A percentile compares a stretch with the other conserved stretches of the same genome.
phyloP scores from a whole-genome alignment of 1,140 invertebrate genomes.

The Neodiprion lecontei region DNA sequence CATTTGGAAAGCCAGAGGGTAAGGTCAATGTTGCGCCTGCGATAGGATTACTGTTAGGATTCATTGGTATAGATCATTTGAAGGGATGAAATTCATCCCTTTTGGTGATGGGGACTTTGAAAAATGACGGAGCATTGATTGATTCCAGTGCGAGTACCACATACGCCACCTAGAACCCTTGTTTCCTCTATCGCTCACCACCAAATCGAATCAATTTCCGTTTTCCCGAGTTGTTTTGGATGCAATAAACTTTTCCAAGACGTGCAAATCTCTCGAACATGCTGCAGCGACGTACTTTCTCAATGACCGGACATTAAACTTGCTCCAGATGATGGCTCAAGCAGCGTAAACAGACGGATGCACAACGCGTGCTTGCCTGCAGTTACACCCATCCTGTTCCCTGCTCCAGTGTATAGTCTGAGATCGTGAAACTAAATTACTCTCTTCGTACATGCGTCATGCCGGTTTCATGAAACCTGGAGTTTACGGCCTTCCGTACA shows the following conservation, averaged over 20 bases:
- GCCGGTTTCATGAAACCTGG: slow-evolving; percentile 33
- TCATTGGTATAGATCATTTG: slow-evolving; percentile 1
- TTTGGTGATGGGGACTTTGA: neutral
- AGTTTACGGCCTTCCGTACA: slow-evolving; percentile 28
- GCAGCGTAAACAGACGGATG: no score
- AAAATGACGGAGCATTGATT: neutral
- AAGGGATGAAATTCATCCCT: slow-evolving; percentile 8
- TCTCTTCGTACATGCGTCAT: slow-evolving; percentile 12
- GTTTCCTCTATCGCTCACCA: neutral
- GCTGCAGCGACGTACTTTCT: neutral
- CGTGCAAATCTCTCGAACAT: neutral
- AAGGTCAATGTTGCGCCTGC: slow-evolving; percentile 19
- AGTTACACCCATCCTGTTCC: neutral
- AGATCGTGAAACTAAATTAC: neutral
- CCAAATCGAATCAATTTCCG: neutral
- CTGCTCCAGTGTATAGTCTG: neutral
- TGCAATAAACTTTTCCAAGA: neutral
- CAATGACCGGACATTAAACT: neutral
- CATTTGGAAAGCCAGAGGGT: slow-evolving; percentile 40
- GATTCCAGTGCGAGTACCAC: neutral
- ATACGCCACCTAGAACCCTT: neutral
- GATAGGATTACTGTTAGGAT: neutral
- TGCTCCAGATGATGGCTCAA: no score
- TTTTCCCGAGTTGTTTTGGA: neutral
- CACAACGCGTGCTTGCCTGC: neutral